Evolutionary conservation across 2,113 vertebrate species (phyloP).

Genomic region (Psephotus haematonotus): DNA sequence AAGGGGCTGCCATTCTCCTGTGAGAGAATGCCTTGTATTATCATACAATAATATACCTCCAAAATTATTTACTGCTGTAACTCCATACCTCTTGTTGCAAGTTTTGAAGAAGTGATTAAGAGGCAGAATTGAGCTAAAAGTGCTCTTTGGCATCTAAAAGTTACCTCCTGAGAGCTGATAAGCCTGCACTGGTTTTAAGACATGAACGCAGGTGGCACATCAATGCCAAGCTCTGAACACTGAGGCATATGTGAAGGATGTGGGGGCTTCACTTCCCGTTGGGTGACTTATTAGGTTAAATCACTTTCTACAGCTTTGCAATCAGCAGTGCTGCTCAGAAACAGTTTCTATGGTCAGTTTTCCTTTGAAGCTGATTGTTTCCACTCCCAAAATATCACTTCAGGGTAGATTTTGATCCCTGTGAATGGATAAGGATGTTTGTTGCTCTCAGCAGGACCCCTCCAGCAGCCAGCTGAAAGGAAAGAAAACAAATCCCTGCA

Average conservation of each 20-base stretch:
- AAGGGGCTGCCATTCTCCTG: background rate
- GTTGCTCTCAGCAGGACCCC: constrained; percentile 5
- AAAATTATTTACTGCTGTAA: background rate
- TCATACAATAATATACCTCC: background rate
- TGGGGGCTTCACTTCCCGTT: background rate
- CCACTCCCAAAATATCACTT: background rate
- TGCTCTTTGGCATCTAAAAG: background rate
- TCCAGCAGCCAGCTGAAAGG: background rate
- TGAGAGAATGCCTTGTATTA: background rate
- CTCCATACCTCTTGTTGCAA: background rate
- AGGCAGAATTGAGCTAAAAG: background rate
- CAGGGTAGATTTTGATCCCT: background rate
- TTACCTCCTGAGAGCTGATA: accelerated
- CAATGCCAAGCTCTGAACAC: background rate
- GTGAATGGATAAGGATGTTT: background rate
- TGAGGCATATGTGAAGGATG: accelerated
- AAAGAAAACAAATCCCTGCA: background rate
- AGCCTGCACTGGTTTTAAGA: background rate
- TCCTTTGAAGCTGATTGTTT: background rate
- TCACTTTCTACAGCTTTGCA: background rate
- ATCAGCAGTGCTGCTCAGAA: accelerated
- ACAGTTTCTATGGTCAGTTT: background rate
- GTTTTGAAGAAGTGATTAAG: background rate
- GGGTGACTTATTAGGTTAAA: background rate
- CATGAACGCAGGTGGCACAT: background rate